These are phyloP conservation scores for Pao palembangensis DNA, from an alignment of 2,113 vertebrate genomes.

Conservation along the genomic window DNA sequence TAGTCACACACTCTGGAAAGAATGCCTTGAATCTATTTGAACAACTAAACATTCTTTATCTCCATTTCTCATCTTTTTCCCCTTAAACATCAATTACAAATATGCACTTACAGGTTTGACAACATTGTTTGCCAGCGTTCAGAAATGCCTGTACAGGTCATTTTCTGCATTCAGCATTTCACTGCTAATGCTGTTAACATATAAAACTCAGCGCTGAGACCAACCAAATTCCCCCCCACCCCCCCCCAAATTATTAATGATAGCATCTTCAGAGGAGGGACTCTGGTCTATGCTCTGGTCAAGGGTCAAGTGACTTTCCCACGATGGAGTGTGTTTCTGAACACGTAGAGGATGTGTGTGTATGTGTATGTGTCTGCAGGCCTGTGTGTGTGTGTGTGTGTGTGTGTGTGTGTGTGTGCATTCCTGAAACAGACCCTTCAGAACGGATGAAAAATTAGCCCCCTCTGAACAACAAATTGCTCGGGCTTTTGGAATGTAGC, in stretches of 20 bases:
- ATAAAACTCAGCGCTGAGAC: conserved; percentile 14
- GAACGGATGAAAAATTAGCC: too few relatives aligned
- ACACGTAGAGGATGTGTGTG: conserved; percentile 42
- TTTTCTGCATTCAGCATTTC: conserved; percentile 14
- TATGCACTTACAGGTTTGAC: conserved; percentile 53
- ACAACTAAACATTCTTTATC: conserved; percentile 31
- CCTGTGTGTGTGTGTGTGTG: conserved; percentile 3
- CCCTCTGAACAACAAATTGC: too few relatives aligned
- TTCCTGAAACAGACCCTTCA: too few relatives aligned
- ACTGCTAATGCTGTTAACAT: conserved; percentile 14
- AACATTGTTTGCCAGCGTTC: conserved; percentile 51
- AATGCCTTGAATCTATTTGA: conserved; percentile 1
- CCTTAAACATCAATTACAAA: conserved; percentile 23
- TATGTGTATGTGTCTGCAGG: conserved; percentile 8
- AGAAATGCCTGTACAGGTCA: conserved; percentile 29
- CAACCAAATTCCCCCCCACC: conserved; percentile 3
- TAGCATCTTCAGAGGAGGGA: conserved; percentile 68
- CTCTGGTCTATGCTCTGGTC: conserved; percentile 51
- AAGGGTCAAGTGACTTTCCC: conserved; percentile 75
- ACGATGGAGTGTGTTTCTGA: conserved; percentile 68
- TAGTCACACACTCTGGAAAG: conserved; percentile 10
- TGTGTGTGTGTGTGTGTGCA: neutral
- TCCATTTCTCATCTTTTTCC: conserved; percentile 12
- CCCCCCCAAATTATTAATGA: conserved; percentile 53
- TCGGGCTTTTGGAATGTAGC: too few relatives aligned